phyloP scores from a whole-genome alignment of 2,797 vertebrate genomes.

The Thaleichthys pacificus region DNA sequence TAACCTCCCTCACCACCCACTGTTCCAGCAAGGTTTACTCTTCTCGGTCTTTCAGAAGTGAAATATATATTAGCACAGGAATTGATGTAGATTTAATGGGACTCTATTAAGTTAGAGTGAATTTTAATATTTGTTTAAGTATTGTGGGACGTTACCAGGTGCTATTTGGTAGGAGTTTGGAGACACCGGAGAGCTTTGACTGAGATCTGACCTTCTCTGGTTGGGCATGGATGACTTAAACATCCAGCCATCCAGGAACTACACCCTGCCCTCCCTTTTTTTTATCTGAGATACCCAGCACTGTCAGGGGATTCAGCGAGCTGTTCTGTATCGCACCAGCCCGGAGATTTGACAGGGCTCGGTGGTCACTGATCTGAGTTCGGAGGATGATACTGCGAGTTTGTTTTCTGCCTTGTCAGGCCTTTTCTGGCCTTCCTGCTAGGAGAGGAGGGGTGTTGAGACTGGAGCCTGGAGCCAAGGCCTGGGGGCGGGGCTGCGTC shows the following conservation, averaged over 20 bases:
- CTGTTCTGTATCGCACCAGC: conserved; percentile 9
- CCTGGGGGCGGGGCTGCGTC: no score
- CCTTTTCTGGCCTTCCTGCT: conserved; percentile 9
- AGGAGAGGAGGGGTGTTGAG: not conserved
- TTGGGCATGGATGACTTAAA: conserved; percentile 45
- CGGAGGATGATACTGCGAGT: conserved; percentile 37
- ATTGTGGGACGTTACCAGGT: conserved; percentile 17
- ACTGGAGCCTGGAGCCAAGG: not conserved
- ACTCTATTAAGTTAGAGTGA: conserved; percentile 1
- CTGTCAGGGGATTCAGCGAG: not conserved
- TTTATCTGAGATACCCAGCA: conserved; percentile 47
- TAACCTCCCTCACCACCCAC: conserved; percentile 49
- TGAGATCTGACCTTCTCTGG: conserved; percentile 29
- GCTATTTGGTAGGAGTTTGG: conserved; percentile 32
- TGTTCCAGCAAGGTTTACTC: conserved; percentile 23
- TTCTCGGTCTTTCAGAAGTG: conserved; percentile 7
- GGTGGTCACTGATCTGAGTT: conserved; percentile 40
- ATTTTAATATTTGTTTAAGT: conserved; percentile 30
- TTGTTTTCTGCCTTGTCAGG: conserved; percentile 41
- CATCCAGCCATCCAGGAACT: conserved; percentile 46
- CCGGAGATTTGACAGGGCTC: conserved; percentile 43
- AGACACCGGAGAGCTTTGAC: conserved; percentile 32
- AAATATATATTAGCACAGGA: not conserved
- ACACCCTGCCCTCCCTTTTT: conserved; percentile 27
- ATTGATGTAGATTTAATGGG: conserved; percentile 19